Conservation (phyloP, 2,113 vertebrate species). For the Colinus virginianus region DNA sequence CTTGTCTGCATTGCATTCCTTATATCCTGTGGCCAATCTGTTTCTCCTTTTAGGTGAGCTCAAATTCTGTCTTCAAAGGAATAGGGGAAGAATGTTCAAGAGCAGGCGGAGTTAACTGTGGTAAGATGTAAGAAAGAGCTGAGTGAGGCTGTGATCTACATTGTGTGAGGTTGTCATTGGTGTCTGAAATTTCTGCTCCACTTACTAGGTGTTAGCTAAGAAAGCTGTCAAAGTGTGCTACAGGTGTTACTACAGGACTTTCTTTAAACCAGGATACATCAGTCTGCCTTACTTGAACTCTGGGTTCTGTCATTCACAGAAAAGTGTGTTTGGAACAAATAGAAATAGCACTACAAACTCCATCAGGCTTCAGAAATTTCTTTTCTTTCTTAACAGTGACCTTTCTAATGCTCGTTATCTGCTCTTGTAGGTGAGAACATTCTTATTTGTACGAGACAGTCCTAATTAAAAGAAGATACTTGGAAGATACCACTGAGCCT, state of each 20-base stretch:
- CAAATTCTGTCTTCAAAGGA: background rate
- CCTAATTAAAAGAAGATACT: background rate
- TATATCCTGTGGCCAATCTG: background rate
- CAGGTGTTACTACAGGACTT: background rate
- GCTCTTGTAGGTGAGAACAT: background rate
- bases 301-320: background rate
- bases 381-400: background rate
- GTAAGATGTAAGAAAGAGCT: background rate
- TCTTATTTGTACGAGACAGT: background rate
- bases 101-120: background rate
- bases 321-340: background rate
- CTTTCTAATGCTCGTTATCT: background rate
- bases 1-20: background rate
- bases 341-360: background rate
- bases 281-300: background rate
- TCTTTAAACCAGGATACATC: background rate
- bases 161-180: background rate
- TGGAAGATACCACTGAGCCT: background rate
- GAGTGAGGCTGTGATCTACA: background rate
- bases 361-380: background rate
- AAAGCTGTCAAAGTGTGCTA: background rate
- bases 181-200: constrained; percentile 7
- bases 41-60: background rate
- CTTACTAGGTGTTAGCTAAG: background rate
- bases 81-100: background rate